phyloP scores from a whole-genome alignment of 1,140 invertebrate species.

The Eumeta japonica region DNA sequence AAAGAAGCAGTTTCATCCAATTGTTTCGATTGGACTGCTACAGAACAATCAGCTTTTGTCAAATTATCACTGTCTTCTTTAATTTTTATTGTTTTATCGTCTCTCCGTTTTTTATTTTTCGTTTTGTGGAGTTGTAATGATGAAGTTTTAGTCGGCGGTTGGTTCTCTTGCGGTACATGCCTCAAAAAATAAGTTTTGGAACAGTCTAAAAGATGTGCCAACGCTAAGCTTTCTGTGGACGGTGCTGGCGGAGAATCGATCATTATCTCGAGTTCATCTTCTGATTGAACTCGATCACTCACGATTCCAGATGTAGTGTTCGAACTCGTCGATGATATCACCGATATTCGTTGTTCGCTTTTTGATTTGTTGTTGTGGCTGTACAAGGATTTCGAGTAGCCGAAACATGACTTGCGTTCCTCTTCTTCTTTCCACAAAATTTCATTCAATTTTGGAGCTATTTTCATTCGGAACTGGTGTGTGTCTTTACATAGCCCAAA shows the following conservation, averaged over 20 bases:
- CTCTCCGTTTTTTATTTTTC: slow-evolving; percentile 27
- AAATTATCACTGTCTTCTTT: slow-evolving; percentile 32
- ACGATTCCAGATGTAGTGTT: slow-evolving; percentile 95
- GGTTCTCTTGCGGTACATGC: slow-evolving; percentile 28
- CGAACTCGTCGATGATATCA: slow-evolving; percentile 87
- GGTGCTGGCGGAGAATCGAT: slow-evolving; percentile 72
- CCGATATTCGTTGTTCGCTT: slow-evolving; percentile 82
- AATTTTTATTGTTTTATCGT: no score
- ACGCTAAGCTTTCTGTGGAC: slow-evolving; percentile 72
- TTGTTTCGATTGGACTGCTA: slow-evolving; percentile 22
- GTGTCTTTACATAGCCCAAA: slow-evolving; percentile 85
- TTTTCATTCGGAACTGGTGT: slow-evolving; percentile 92
- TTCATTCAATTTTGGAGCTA: slow-evolving; percentile 79
- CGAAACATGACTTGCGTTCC: slow-evolving; percentile 62
- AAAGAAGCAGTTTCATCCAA: slow-evolving; percentile 30
- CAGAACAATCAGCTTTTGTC: slow-evolving; percentile 27
- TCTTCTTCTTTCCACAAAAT: slow-evolving; percentile 77
- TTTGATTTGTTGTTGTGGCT: slow-evolving; percentile 55
- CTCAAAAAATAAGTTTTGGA: slow-evolving; percentile 43
- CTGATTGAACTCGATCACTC: slow-evolving; percentile 89
- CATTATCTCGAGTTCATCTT: slow-evolving; percentile 87
- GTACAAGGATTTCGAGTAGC: slow-evolving; percentile 64
- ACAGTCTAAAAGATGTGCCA: slow-evolving; percentile 68
- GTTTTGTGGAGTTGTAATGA: slow-evolving; percentile 38
- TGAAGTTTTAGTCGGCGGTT: slow-evolving; percentile 28